Conservation (phyloP, 1,140 invertebrate species). For the Charaxes varanes region DNA sequence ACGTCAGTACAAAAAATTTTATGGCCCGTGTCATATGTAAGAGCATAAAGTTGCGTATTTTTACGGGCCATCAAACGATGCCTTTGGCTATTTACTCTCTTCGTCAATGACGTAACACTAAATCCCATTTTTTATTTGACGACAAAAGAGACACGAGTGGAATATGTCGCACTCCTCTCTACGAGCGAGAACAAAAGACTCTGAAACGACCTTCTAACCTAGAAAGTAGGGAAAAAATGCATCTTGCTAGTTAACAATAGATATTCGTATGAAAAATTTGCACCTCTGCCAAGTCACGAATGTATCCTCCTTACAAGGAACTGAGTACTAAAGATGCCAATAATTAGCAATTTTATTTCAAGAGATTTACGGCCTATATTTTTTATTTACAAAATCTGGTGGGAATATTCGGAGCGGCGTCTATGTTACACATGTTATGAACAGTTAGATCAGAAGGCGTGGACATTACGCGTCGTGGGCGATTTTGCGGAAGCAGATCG, state of each 20-base stretch:
- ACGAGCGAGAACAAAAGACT: slow-evolving; percentile 10
- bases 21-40: slow-evolving; percentile 1
- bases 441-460: slow-evolving; percentile 36
- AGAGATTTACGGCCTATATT: too few species aligned
- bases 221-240: slow-evolving; percentile 11
- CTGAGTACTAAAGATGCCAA: too few species aligned
- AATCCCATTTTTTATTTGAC: slow-evolving; percentile 13
- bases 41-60: slow-evolving; percentile 8
- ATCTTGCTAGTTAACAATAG: slow-evolving; percentile 13
- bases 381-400: too few species aligned
- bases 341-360: too few species aligned
- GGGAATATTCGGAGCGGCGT: too few species aligned
- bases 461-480: slow-evolving; percentile 8
- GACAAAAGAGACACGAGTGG: slow-evolving; percentile 9
- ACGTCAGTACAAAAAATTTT: slow-evolving; percentile 5
- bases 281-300: slow-evolving; percentile 15
- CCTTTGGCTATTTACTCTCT: slow-evolving; percentile 13
- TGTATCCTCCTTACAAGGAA: slow-evolving; percentile 7
- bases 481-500: slow-evolving; percentile 12
- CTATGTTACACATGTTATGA: slow-evolving; percentile 51
- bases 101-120: slow-evolving; percentile 8
- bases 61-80: slow-evolving; percentile 14
- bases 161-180: slow-evolving; percentile 6
- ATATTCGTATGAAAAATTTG: slow-evolving; percentile 12
- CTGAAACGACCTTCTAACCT: slow-evolving; percentile 11